Percentiles rank a stretch among this genome's conserved stretches.
Conservation (phyloP, 2,113 vertebrate genomes). For the Vombatus ursinus region DNA sequence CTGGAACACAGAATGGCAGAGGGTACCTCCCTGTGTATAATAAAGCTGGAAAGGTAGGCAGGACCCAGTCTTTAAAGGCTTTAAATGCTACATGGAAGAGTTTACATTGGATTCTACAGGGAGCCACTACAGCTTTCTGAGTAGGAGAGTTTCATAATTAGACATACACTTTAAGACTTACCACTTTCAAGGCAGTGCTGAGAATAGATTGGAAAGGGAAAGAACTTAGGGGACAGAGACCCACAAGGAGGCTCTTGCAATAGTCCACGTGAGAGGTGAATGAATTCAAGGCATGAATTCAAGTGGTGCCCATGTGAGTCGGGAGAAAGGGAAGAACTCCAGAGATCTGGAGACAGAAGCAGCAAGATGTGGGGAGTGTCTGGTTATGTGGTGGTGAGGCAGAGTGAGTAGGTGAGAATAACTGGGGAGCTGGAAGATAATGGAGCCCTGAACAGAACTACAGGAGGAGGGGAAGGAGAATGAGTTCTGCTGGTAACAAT, state of each 20-base stretch:
- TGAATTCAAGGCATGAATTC: background rate
- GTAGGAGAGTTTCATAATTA: background rate
- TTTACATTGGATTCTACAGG: background rate
- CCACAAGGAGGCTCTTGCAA: background rate
- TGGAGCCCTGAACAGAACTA: background rate
- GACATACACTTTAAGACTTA: background rate
- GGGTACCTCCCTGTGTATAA: background rate
- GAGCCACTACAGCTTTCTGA: background rate
- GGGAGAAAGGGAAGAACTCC: background rate
- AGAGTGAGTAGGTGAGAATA: background rate
- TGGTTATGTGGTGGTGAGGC: background rate
- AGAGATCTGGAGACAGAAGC: background rate
- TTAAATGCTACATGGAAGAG: background rate
- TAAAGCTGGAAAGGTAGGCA: background rate
- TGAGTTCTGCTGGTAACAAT: background rate
- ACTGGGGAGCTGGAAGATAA: background rate
- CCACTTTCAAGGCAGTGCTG: background rate
- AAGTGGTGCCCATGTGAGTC: no score
- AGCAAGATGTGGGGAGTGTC: background rate
- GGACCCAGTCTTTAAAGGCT: background rate
- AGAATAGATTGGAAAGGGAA: no score
- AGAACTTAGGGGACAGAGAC: background rate
- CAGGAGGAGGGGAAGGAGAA: background rate
- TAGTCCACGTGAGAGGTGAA: background rate
- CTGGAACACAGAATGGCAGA: background rate